These are phyloP conservation scores for Hassar affinis DNA, from an alignment of 2,113 vertebrate species.

Conservation along the genomic window DNA sequence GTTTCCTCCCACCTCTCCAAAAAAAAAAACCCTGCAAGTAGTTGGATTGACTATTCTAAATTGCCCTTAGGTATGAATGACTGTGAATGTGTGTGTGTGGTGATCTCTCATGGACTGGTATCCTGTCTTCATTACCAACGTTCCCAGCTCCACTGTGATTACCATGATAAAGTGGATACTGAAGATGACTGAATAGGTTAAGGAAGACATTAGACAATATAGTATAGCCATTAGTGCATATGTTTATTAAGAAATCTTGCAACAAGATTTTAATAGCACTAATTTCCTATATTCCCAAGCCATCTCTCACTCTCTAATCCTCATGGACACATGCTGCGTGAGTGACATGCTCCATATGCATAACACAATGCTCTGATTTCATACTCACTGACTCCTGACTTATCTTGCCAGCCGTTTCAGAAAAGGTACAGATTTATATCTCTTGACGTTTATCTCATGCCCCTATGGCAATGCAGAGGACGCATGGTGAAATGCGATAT, in stretches of 20 bases:
- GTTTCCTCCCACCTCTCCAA: neutral
- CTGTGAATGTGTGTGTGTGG: neutral
- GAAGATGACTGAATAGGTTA: neutral
- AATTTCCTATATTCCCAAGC: slow-evolving; percentile 22
- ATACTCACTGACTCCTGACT: slow-evolving; percentile 56
- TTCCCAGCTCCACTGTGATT: neutral
- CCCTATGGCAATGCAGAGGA: slow-evolving; percentile 33
- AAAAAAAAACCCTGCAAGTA: neutral
- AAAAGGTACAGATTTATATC: slow-evolving; percentile 52
- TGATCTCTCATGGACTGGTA: neutral
- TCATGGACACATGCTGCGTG: slow-evolving; percentile 17
- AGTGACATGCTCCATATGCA: slow-evolving; percentile 44
- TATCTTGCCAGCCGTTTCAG: slow-evolving; percentile 43
- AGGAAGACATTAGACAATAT: neutral
- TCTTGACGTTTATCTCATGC: slow-evolving; percentile 35
- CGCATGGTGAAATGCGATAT: slow-evolving; percentile 40
- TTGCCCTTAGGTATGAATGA: neutral
- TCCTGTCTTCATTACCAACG: neutral
- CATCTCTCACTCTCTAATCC: neutral
- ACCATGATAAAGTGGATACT: neutral
- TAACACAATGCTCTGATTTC: slow-evolving; percentile 53
- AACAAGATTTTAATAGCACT: slow-evolving; percentile 13
- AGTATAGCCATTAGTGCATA: neutral
- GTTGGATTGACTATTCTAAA: neutral
- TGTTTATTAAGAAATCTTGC: neutral